Evolutionary conservation across 2,888 invertebrate species (phyloP), one percentile per base, ranked within the genome.

Genomic region (Julus scandinavius): DNA sequence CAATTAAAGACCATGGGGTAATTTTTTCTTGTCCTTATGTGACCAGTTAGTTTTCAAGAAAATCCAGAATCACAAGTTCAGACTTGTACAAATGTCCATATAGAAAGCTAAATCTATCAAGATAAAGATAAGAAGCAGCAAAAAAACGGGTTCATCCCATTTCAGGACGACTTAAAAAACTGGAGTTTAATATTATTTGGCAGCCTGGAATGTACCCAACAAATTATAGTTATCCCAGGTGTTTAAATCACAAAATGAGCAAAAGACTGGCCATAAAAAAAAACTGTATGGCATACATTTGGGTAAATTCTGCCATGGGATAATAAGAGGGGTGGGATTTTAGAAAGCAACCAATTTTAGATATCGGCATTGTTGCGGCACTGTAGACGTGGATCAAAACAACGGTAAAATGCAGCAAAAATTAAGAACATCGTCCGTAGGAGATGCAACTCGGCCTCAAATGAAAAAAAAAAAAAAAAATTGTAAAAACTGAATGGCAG

Each of bases 391-490:
- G 72, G 29, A 72, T 29, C 20, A 72, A 72, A 72, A 3, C 72
- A 72, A 72, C 20, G 29, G 29, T 29, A 29, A 29, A n/a, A 72
- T 72, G 29, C 29, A 72, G 72, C 72, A 72, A 72, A 72, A 72
- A 72, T 72, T 72, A 72, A 72, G 72, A 72, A 29, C 72, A 72
- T 72, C n/a, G 58, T n/a, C 72, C 3, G 72, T 72, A 72, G 72
- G 11, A 72, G n/a, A 72, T 29, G 29, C 9, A 72, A 72, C 20
- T 72, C 29, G 11, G 72, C 72, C 9, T 72, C 72, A 72, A 72
- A 72, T 11, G 20, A 9, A 20, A 4, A 7, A 29, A 72, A 63
- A n/a, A 63, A 72, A 50, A 50, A 13, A 50, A 50, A n/a, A n/a
- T n/a, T 29, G 29, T 29, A 29, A 29, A 17, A 58, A 58, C 58